Base-by-base conservation (phyloP, 2,113 vertebrate genomes). In the Neotoma lepida region DNA sequence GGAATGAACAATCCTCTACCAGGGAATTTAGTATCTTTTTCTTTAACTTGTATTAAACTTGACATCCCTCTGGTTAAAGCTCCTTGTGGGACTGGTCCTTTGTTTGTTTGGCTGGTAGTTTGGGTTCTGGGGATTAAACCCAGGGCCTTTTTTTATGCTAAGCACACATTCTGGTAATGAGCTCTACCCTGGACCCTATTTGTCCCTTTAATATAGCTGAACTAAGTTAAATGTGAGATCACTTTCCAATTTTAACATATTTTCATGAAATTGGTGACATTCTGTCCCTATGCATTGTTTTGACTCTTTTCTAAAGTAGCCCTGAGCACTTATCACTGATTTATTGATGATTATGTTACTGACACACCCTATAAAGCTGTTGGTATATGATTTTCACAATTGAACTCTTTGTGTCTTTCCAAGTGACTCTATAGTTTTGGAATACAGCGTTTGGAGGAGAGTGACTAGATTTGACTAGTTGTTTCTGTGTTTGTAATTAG, bases 391-490 rank as follows among this genome's bases (percentile, higher is more conserved):
- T 76, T 91, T 96, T 95, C 54, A 78, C 66, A 77, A 78, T 89
- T 95, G 68, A 87, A 46, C 35, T 87, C 70, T 35, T 92, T 85
- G 10, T 44, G 51, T 77, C n/a, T 81, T 94, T 96, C 89, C 56
- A 89, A 93, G 87, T 96, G 93, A 95, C 74, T 95, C 5, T 0
- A 49, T 24, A 35, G 88, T 92, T 74, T 58, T 94, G 88, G 95
- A 94, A 94, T 88, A 76, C 20, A 94, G 39, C 78, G 54, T 96
- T 92, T 70, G 95, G 18, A 88, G 44, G 30, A 93, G 68, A 51
- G 9, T 86, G 46, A 89, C 81, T 94, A 97, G 81, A 81, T 88
- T 86, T n/a, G 46, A 94, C 88, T 93, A 86, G 90, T 71, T 95
- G 46, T 41, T 91, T 96, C 44, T 91, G 44, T 54, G 26, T 68